Evolutionary conservation across 2,113 vertebrate species (phyloP).

Genomic region (Perognathus longimembris): DNA sequence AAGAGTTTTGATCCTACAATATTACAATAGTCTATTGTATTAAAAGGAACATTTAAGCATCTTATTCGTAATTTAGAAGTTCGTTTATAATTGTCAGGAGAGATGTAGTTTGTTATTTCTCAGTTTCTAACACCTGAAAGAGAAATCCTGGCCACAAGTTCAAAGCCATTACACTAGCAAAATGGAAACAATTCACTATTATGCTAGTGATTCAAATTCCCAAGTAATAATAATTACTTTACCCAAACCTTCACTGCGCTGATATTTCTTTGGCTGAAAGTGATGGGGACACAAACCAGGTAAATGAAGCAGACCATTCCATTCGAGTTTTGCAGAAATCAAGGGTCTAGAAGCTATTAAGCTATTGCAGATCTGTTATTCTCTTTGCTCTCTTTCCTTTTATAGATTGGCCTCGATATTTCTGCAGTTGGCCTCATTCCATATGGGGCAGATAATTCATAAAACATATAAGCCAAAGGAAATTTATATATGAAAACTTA

Average conservation of each 20-base stretch:
- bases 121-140: background rate
- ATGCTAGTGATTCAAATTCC: background rate
- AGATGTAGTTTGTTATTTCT: background rate
- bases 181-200: background rate
- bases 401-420: background rate
- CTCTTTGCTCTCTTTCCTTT: background rate
- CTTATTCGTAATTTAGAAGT: background rate
- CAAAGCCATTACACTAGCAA: constrained; percentile 16
- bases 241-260: background rate
- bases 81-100: background rate
- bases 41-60: background rate
- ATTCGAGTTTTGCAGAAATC: background rate
- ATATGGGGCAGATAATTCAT: background rate
- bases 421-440: background rate
- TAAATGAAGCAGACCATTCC: background rate
- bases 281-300: background rate
- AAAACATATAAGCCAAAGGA: background rate
- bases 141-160: background rate
- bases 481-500: background rate
- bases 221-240: background rate
- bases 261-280: background rate
- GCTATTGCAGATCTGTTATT: background rate
- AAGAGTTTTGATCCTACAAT: background rate
- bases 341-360: background rate
- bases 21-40: background rate